Conservation (phyloP, 2,797 vertebrate species). For the Choloepus didactylus region DNA sequence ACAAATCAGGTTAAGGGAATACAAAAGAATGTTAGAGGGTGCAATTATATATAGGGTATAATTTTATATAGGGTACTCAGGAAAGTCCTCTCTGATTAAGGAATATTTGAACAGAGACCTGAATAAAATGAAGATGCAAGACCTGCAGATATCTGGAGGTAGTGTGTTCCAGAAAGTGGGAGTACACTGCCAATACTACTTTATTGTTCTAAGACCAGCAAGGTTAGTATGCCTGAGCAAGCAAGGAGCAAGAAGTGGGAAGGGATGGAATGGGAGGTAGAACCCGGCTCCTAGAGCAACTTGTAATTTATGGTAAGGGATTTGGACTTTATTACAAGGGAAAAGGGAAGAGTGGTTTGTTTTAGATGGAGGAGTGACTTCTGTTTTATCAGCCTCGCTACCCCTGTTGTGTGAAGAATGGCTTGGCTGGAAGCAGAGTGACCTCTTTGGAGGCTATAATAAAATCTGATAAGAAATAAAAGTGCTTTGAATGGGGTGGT, state of each 20-base stretch:
- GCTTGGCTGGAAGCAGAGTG: background rate
- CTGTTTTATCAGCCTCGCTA: background rate
- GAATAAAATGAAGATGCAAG: background rate
- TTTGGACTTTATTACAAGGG: background rate
- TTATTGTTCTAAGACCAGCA: background rate
- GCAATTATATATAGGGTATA: background rate
- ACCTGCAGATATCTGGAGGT: background rate
- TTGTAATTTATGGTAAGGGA: background rate
- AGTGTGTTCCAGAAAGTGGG: background rate
- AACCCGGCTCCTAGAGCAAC: background rate
- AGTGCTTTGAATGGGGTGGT: background rate
- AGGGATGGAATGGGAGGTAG: background rate
- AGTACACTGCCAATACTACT: no score
- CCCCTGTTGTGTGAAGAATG: background rate
- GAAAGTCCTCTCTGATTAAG: background rate
- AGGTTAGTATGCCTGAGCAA: background rate
- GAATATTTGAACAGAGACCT: background rate
- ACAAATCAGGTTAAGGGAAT: background rate
- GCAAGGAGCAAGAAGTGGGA: accelerated
- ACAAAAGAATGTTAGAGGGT: background rate
- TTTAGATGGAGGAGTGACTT: background rate
- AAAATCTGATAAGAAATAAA: background rate
- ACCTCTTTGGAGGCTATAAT: background rate
- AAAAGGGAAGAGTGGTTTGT: background rate
- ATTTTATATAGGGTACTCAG: background rate